Evolutionary conservation across 2,113 vertebrate genomes (phyloP), one percentile per base, ranked within the genome.

Genomic region (Alces alces): DNA sequence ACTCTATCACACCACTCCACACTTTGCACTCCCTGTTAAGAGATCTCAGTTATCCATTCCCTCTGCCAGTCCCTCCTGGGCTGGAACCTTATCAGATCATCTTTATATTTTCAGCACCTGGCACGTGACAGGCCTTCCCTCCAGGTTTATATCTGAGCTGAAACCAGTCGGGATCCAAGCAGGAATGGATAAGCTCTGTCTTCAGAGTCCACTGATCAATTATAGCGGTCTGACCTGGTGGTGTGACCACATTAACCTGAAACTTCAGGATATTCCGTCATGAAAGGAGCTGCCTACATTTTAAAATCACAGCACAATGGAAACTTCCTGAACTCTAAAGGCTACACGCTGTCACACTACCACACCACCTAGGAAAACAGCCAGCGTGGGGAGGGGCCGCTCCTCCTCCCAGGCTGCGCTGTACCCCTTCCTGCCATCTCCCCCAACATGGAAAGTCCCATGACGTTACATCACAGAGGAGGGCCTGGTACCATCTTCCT

Each of bases 381-480:
- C 39, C 66, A 28, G 6, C 2, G 82, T 52, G 8, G 54, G 78
- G 64, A 25, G 47, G 6, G 28, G 60, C 11, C 6, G 19, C 30
- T 78, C 33, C 33, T 43, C 33, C 25, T 87, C 58, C 15, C n/a
- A 57, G n/a, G 6, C 39, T 23, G 91, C 8, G 23, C 76, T 50
- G 27, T 27, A 10, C 19, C 25, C 66, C 3, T 27, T n/a, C 16
- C 28, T 55, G 14, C 70, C 27, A 28, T 5, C 19, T 15, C 27
- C 47, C 78, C 39, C 73, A n/a, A 47, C 58, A 85, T 14, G 83
- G 91, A 23, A 89, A 89, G 54, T 94, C 96, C 80, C 30, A 25
- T 79, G 89, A 94, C 70, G 33, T 89, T 89, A 91, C 82, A 87
- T 96, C 98, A 97, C 91, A 43, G 79, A 95, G 27, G 57, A 93